Base-by-base conservation (phyloP, 1,140 invertebrate genomes). In the Colletes gigas region DNA sequence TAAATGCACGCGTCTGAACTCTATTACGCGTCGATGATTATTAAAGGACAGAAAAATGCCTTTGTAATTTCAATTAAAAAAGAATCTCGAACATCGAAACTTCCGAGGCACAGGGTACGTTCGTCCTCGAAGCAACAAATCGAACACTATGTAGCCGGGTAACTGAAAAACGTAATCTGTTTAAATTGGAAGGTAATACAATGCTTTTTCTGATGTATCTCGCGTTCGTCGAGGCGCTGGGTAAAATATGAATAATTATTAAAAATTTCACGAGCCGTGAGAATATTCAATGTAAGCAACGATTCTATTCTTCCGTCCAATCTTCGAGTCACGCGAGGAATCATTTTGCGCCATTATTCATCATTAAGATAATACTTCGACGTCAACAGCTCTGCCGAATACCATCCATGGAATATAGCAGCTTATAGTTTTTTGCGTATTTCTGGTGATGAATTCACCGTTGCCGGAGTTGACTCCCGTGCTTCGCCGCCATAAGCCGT, bases 271-370 rank as follows among this genome's bases (percentile, higher is more conserved):
- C 5, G 30, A 21, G 15, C 21, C 65, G 74, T 47, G 54, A 50
- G 19, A 77, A 72, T 47, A 39, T 70, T 70, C 41, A 10, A 69
- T 54, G 17, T 70, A 39, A 12, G 14, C 21, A 50, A 60, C 21
- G 70, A 78, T 78, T 21, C 60, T 44, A 0, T 54, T 21, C 73
- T 66, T 66, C 54, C 19, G 70, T 2, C 54, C 30, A 50, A 55
- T 59, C 17, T 74, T 75, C 75, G 78, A 79, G 83, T 85, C 84
- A 86, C 75, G 55, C 41, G 47, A 72, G 50, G 50, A 80, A 85
- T 83, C 76, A 81, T 83, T 79, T 80, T 59, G 74, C 69, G 68
- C 83, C 83, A 76, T 86, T 86, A 80, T 74, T 67, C 84, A 72
- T 85, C 83, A 65, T 78, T 68, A 73, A 62, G 80, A 78, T 79